Evolutionary conservation across 2,113 vertebrate species (phyloP).

Genomic region (Petrocephalus microphthalmus): DNA sequence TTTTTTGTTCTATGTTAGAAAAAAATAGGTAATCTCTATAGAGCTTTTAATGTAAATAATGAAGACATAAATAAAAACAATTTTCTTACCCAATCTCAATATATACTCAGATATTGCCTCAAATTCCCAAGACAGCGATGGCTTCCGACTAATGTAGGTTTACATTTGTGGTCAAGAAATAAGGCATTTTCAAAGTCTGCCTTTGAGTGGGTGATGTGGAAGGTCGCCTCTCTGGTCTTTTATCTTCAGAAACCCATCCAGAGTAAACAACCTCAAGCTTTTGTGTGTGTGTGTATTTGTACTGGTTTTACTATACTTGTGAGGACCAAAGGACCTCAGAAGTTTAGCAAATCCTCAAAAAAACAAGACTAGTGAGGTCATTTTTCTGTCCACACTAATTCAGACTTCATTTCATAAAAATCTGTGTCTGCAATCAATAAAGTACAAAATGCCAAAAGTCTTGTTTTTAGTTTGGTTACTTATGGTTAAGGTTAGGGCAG

Average conservation of each 20-base stretch:
- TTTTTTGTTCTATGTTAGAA: neutral
- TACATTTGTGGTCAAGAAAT: neutral
- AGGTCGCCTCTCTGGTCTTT: neutral
- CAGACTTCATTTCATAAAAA: too few relatives aligned
- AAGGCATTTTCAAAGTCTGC: neutral
- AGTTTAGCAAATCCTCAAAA: too few relatives aligned
- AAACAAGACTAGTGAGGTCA: too few relatives aligned
- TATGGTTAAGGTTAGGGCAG: too few relatives aligned
- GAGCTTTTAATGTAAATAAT: neutral
- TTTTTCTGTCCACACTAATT: too few relatives aligned
- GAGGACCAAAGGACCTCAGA: too few relatives aligned
- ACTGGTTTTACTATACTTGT: too few relatives aligned
- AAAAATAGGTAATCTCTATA: neutral
- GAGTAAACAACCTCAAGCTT: conserved; percentile 31
- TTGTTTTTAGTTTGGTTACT: too few relatives aligned
- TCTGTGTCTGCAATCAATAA: too few relatives aligned
- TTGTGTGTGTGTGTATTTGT: conserved; percentile 11
- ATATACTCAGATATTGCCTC: neutral
- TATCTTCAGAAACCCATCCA: conserved; percentile 19
- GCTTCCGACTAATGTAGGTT: neutral
- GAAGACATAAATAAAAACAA: neutral
- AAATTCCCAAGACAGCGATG: neutral
- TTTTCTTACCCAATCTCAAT: neutral
- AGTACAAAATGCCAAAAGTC: too few relatives aligned
- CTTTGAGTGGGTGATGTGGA: neutral